A percentile compares a stretch with the other conserved stretches of the same genome.
phyloP scores from a whole-genome alignment of 2,888 invertebrate genomes.

The Orthosia incerta region DNA sequence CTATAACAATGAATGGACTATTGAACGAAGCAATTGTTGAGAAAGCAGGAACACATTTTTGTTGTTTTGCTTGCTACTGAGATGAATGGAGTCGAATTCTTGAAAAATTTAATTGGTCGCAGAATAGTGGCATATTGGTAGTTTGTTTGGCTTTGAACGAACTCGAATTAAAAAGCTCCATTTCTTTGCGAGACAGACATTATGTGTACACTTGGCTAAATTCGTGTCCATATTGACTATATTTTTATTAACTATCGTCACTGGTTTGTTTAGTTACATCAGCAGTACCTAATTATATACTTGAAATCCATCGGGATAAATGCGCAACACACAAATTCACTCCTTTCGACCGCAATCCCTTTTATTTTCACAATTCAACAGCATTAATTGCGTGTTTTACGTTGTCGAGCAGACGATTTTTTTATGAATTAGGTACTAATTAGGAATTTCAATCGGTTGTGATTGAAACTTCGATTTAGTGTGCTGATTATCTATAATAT shows the following conservation, averaged over 20 bases:
- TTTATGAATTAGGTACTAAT: too few relatives aligned
- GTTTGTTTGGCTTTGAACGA: constrained; percentile 7
- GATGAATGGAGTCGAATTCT: constrained; percentile 59
- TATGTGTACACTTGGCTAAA: neutral
- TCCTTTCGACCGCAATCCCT: too few relatives aligned
- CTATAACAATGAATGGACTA: constrained; percentile 73
- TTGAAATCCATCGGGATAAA: neutral
- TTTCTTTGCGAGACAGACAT: neutral
- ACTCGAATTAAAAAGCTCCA: neutral
- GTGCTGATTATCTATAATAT: too few relatives aligned
- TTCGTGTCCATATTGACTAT: neutral
- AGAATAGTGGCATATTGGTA: neutral
- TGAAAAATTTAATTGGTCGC: neutral
- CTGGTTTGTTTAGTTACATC: too few relatives aligned
- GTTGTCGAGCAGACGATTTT: too few relatives aligned
- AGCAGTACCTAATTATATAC: neutral
- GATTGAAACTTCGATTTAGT: too few relatives aligned
- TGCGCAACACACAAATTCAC: too few relatives aligned
- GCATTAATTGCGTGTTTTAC: too few relatives aligned
- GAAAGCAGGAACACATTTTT: constrained; percentile 75
- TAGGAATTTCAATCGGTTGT: too few relatives aligned
- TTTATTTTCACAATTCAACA: too few relatives aligned
- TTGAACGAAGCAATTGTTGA: constrained; percentile 69
- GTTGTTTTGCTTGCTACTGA: constrained; percentile 69
- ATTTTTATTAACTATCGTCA: too few relatives aligned